These are phyloP conservation scores for Notodonta dromedarius DNA, from an alignment of 2,888 invertebrate genomes.

Conservation along the genomic window DNA sequence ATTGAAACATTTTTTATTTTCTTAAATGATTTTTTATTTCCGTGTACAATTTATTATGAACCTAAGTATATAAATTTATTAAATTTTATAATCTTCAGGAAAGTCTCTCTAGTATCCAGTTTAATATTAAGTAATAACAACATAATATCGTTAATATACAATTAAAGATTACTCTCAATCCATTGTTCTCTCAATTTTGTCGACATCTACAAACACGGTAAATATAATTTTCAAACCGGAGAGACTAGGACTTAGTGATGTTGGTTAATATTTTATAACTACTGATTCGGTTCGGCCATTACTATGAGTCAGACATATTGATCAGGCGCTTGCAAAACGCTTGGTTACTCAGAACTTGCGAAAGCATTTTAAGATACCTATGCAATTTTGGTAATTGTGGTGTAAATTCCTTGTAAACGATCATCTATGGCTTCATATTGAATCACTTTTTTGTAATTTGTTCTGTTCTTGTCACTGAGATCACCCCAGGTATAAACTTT, in stretches of 20 bases:
- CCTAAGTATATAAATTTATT: background rate
- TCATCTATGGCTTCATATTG: no score
- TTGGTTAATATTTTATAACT: constrained; percentile 26
- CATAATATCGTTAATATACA: background rate
- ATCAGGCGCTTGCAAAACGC: constrained; percentile 48
- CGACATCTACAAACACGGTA: background rate
- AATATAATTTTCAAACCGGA: constrained; percentile 7
- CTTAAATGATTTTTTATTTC: background rate
- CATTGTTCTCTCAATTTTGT: background rate
- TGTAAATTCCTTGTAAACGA: constrained; percentile 23
- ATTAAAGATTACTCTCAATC: background rate
- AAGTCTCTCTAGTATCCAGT: background rate
- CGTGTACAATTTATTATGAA: background rate
- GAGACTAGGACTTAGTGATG: constrained; percentile 18
- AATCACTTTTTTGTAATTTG: background rate
- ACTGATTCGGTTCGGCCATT: constrained; percentile 22
- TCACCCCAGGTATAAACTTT: no score
- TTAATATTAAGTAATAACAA: background rate
- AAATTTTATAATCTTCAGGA: background rate
- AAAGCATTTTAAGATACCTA: constrained; percentile 32
- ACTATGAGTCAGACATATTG: constrained; percentile 46
- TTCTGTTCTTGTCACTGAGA: no score
- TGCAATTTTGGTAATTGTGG: constrained; percentile 47
- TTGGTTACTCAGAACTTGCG: constrained; percentile 49
- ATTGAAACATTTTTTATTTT: no score